These are phyloP conservation scores for Columba guinea DNA, from an alignment of 2,797 vertebrate genomes.

Conservation along the genomic window DNA sequence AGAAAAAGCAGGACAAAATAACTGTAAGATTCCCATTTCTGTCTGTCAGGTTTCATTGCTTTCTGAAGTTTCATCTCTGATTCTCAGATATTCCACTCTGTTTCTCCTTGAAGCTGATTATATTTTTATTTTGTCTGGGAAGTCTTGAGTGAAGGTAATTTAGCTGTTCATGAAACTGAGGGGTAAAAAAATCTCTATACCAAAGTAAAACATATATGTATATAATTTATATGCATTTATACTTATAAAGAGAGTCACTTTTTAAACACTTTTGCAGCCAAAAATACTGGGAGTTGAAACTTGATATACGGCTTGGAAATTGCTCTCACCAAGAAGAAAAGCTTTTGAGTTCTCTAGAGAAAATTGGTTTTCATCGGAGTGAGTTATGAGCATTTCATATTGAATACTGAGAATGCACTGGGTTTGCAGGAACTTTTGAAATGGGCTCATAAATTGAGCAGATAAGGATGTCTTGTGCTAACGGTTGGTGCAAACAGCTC, in stretches of 20 bases:
- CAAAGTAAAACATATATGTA: not conserved
- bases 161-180: not conserved
- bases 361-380: conserved; percentile 4
- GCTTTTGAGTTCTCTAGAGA: not conserved
- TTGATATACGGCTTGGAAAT: conserved; percentile 23
- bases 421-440: conserved; percentile 2
- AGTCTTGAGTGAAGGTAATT: not conserved
- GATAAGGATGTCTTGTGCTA: not conserved
- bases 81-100: not conserved
- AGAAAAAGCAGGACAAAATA: not conserved
- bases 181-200: not conserved
- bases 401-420: not conserved
- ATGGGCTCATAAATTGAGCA: not conserved
- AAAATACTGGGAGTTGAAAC: not conserved
- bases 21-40: not conserved
- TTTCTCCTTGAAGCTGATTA: not conserved
- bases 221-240: not conserved
- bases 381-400: conserved; percentile 33
- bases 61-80: not conserved
- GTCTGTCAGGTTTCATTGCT: not conserved
- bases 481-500: not conserved
- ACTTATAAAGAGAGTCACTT: not conserved
- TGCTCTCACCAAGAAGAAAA: conserved; percentile 2
- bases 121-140: not conserved
- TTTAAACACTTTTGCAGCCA: not conserved